phyloP scores from a whole-genome alignment of 1,140 invertebrate genomes.

The Chironomus tepperi region DNA sequence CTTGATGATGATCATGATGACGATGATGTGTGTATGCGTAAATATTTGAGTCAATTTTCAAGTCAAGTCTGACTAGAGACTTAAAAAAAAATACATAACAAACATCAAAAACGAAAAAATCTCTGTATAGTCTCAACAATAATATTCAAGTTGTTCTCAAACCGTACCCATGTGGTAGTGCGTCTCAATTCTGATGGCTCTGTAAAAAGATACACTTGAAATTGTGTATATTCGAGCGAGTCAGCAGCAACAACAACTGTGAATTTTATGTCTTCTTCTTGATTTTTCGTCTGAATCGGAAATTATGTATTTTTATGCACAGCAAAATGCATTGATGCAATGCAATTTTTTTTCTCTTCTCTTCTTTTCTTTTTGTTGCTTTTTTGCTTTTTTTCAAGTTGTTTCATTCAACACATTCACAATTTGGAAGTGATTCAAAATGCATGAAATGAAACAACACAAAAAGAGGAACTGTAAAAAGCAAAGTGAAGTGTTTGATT shows the following conservation, averaged over 20 bases:
- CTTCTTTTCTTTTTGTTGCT: not conserved
- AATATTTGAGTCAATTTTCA: not conserved
- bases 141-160: not conserved
- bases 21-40: not conserved
- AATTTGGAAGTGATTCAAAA: not conserved
- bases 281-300: constrained; percentile 21
- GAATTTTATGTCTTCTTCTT: constrained; percentile 19
- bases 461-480: not conserved
- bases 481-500: constrained; percentile 4
- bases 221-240: not conserved
- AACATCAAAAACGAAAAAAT: not conserved
- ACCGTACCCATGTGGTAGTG: not conserved
- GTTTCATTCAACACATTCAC: not conserved
- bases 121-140: not conserved
- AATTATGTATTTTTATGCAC: constrained; percentile 20
- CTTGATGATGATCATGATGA: not conserved
- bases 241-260: not conserved
- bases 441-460: not conserved
- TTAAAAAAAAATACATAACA: not conserved
- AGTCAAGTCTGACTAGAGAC: not conserved
- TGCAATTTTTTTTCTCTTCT: constrained; percentile 11
- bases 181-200: not conserved
- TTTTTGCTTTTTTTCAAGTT: not conserved
- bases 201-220: constrained; percentile 18
- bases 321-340: constrained; percentile 22